These are phyloP conservation scores for Hetaerina titia DNA, from an alignment of 2,888 invertebrate species.

Conservation along the genomic window DNA sequence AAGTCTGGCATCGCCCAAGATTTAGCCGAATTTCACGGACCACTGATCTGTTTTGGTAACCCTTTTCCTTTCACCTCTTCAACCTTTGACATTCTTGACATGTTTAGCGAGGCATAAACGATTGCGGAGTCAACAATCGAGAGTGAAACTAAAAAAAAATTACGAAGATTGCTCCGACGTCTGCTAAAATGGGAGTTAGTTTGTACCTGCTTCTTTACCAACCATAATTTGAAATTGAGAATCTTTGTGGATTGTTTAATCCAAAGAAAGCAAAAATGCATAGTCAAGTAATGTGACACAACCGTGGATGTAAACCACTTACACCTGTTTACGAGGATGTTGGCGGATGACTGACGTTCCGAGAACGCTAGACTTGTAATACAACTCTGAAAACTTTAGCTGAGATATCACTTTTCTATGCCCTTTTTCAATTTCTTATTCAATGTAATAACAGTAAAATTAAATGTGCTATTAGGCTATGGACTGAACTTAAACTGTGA, in stretches of 20 bases:
- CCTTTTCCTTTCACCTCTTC: neutral
- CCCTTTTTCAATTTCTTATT: too few species aligned
- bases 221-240: neutral
- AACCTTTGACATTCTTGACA: conserved; percentile 18
- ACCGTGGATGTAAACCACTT: neutral
- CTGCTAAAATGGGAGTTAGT: neutral
- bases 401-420: too few species aligned
- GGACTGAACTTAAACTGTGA: too few species aligned
- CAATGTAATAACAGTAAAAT: too few species aligned
- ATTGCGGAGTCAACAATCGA: neutral
- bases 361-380: too few species aligned
- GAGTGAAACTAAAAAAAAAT: neutral
- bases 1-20: neutral
- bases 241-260: neutral
- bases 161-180: neutral
- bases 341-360: too few species aligned
- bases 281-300: neutral
- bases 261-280: neutral
- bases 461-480: too few species aligned
- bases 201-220: neutral
- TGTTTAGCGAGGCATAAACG: neutral
- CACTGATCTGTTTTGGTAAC: neutral
- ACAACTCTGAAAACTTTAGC: too few species aligned
- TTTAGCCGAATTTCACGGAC: neutral
- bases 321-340: too few species aligned